These are phyloP conservation scores for Sciurus niger DNA, from an alignment of 2,113 vertebrate genomes.

Conservation along the genomic window DNA sequence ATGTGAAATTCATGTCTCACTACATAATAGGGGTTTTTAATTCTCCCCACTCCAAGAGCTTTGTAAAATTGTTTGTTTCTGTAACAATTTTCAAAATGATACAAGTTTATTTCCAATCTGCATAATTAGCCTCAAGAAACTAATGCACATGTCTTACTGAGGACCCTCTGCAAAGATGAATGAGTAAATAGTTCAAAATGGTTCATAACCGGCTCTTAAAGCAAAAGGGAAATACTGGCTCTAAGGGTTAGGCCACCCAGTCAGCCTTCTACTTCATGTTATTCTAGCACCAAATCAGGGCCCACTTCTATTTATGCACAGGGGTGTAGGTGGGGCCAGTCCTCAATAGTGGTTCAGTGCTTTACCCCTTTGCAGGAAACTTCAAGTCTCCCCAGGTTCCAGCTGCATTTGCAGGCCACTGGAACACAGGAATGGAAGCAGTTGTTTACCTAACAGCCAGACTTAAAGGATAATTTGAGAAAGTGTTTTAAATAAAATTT, in stretches of 20 bases:
- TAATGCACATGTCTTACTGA: constrained; percentile 43
- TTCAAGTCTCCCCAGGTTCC: too few species aligned
- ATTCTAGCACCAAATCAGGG: constrained; percentile 56
- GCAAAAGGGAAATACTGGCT: constrained; percentile 66
- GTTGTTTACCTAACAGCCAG: too few species aligned
- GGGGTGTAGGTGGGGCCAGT: too few species aligned
- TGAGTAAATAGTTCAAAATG: constrained; percentile 74
- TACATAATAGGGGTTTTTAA: not conserved
- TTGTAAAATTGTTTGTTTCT: constrained; percentile 30
- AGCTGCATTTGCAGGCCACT: too few species aligned
- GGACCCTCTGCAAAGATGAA: constrained; percentile 45
- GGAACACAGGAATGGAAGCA: too few species aligned
- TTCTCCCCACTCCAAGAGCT: not conserved
- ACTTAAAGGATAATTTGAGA: constrained; percentile 72
- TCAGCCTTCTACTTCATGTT: constrained; percentile 67
- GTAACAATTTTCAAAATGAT: constrained; percentile 37
- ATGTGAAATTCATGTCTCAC: not conserved
- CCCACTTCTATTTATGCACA: too few species aligned
- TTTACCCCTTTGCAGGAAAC: too few species aligned
- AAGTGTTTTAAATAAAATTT: constrained; percentile 5
- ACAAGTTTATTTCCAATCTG: constrained; percentile 52
- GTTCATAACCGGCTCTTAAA: constrained; percentile 71
- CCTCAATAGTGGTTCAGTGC: too few species aligned
- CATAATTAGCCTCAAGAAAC: constrained; percentile 18
- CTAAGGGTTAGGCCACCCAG: constrained; percentile 76